These are phyloP conservation scores for Brenthis daphne DNA, from an alignment of 2,888 invertebrate species.

Conservation along the genomic window DNA sequence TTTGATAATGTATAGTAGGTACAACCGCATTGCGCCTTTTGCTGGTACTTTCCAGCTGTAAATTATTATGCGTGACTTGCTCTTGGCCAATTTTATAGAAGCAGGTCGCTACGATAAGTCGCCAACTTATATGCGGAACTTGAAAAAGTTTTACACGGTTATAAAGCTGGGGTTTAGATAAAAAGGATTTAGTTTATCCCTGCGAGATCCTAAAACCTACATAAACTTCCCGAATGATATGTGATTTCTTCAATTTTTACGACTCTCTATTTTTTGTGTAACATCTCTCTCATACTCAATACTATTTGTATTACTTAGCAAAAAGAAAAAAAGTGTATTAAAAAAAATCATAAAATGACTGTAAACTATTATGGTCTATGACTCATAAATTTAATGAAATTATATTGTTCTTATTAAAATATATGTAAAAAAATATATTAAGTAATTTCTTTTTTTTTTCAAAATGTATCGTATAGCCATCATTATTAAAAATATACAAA, in stretches of 20 bases:
- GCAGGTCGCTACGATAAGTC: conserved; percentile 4
- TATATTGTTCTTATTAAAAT: no score
- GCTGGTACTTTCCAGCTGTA: neutral
- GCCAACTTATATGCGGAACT: conserved; percentile 9
- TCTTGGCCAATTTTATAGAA: neutral
- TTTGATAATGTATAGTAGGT: no score
- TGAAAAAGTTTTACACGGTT: conserved; percentile 12
- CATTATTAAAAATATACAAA: no score
- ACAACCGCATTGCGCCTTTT: no score
- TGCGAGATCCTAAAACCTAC: conserved; percentile 24
- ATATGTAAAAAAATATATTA: no score
- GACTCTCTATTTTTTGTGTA: conserved; percentile 13
- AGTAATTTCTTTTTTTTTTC: no score
- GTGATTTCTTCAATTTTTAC: conserved; percentile 18
- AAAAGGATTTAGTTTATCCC: conserved; percentile 10
- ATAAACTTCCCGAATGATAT: conserved; percentile 19
- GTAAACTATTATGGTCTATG: no score
- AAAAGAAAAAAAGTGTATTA: no score
- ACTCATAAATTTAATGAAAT: no score
- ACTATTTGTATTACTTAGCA: neutral
- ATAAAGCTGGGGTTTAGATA: conserved; percentile 17
- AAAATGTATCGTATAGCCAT: no score
- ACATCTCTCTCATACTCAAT: neutral
- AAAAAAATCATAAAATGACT: no score
- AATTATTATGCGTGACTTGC: neutral